Evolutionary conservation across 2,888 invertebrate species (phyloP), one percentile per base, ranked within the genome.

Genomic region (Limnephilus lunatus): DNA sequence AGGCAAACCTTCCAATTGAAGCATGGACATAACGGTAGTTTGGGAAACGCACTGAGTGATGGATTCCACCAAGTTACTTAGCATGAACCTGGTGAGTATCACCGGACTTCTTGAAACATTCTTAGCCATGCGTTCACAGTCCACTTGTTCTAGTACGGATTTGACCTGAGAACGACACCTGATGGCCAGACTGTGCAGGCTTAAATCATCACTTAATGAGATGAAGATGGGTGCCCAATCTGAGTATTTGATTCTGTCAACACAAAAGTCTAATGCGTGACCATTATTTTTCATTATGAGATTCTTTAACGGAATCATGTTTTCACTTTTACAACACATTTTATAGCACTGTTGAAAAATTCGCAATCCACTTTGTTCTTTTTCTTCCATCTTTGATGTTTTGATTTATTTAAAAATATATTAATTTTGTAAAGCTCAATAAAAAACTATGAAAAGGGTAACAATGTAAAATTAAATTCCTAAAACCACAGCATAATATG

Each of bases 151-250:
- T 94, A 95, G 94, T 81, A 96, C 96, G 30, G 96, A 95, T 94
- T 96, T 96, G 5, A 95, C 95, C 94, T 94, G 95, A 94, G 96
- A 95, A 39, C 97, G 96, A 95, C 98, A 97, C 94, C 97, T 96
- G 93, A 98, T 96, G 68, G 96, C 96, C 93, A 98, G 96, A 93
- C 97, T 96, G 94, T 97, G 97, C 7, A 98, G 96, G 92, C 97
- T 97, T 89, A 97, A 96, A 94, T 98, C 98, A 93, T 97, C 96
- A 88, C 97, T 96, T 9, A 98, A 95, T 0, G 98, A 97, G 94
- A 97, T 97, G 89, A 98, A 95, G 88, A 98, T 97, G 1, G 98
- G 97, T 53, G 96, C 96, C 98, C 98, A 98, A 94, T 98, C 98
- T 93, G 96, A 97, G 93, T 97, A 97, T 94, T 97, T 97, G 89